A percentile compares a stretch with the other conserved stretches of the same genome.
phyloP scores from a whole-genome alignment of 1,140 invertebrate genomes.

The Diorhabda elongata region DNA sequence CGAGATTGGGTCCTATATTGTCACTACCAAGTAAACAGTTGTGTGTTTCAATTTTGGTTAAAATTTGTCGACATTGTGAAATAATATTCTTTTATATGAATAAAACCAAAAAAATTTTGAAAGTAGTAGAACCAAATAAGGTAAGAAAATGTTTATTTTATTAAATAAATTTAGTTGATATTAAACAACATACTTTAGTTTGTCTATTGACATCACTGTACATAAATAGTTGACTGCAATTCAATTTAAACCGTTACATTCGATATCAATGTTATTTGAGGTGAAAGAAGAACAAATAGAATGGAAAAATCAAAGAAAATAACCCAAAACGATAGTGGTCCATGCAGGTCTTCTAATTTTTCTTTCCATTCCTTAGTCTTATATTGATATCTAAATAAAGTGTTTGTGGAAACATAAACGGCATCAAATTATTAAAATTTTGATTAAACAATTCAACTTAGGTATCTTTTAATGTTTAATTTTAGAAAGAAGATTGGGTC shows the following conservation, averaged over 20 bases:
- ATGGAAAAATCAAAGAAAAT: not conserved
- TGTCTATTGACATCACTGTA: not conserved
- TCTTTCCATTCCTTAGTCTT: no score
- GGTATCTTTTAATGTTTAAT: no score
- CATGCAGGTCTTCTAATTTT: not conserved
- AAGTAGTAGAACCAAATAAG: constrained; percentile 23
- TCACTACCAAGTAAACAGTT: constrained; percentile 27
- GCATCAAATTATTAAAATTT: no score
- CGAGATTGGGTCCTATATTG: constrained; percentile 31
- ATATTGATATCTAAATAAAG: no score
- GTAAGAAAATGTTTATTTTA: not conserved
- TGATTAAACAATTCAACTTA: no score
- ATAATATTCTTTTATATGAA: constrained; percentile 32
- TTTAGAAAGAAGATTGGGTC: constrained; percentile 31
- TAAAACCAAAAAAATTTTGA: constrained; percentile 25
- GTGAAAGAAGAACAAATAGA: not conserved
- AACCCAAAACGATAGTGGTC: not conserved
- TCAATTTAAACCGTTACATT: not conserved
- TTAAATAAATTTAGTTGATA: no score
- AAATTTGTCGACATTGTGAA: constrained; percentile 28
- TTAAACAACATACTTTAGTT: not conserved
- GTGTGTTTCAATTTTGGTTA: constrained; percentile 32
- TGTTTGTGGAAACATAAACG: no score
- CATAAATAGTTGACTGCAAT: not conserved
- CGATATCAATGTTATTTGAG: not conserved